phyloP scores from a whole-genome alignment of 2,888 invertebrate species.

The Eudasyphora cyanicolor region DNA sequence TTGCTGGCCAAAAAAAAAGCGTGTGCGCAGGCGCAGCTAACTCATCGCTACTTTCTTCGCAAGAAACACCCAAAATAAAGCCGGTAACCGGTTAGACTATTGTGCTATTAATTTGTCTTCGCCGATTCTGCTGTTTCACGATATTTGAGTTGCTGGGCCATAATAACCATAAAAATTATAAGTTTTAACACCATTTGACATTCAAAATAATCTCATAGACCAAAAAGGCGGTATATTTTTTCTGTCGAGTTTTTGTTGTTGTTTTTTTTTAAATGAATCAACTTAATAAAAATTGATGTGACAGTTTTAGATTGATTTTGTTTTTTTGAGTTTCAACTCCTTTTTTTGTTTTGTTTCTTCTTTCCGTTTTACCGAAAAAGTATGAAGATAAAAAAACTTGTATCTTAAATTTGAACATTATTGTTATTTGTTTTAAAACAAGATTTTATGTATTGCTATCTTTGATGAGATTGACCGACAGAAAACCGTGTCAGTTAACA shows the following conservation, averaged over 20 bases:
- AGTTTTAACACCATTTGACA: constrained; percentile 34
- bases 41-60: background rate
- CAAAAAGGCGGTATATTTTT: background rate
- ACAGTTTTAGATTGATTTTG: background rate
- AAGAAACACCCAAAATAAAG: background rate
- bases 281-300: background rate
- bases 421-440: background rate
- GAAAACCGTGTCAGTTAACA: background rate
- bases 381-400: too few species aligned
- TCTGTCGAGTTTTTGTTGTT: background rate
- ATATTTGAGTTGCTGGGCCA: background rate
- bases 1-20: too few species aligned
- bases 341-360: background rate
- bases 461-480: background rate
- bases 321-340: background rate
- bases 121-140: background rate
- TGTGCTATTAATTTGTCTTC: background rate
- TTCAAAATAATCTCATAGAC: background rate
- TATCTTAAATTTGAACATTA: background rate
- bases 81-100: background rate
- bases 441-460: background rate
- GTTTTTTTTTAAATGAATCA: background rate
- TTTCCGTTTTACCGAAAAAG: background rate
- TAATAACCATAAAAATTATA: constrained; percentile 11
- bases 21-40: background rate